These are phyloP conservation scores for Nasonovia ribisnigri DNA, from an alignment of 2,888 invertebrate species.

Conservation along the genomic window DNA sequence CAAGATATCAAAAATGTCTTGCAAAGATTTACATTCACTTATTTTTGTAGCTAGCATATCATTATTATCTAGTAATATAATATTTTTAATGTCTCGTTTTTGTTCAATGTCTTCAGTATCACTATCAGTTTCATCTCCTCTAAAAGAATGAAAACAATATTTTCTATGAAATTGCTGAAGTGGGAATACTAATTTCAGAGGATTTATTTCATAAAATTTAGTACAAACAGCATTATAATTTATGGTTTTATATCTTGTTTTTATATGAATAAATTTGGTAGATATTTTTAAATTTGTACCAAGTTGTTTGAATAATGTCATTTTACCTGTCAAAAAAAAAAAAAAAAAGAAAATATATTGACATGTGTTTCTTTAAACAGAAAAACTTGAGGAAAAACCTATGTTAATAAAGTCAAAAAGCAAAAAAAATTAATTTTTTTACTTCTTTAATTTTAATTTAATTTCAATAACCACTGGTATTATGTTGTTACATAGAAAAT, in stretches of 20 bases:
- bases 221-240: neutral
- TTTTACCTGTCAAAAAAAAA: conserved; percentile 43
- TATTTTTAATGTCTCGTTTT: conserved; percentile 47
- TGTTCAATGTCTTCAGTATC: conserved; percentile 50
- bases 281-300: conserved; percentile 10
- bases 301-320: conserved; percentile 48
- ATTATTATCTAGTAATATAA: conserved; percentile 43
- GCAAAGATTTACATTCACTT: conserved; percentile 48
- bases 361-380: no score
- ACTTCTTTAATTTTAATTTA: no score
- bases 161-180: conserved; percentile 34
- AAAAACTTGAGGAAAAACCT: no score
- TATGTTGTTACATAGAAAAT: no score
- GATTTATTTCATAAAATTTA: conserved; percentile 5
- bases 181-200: conserved; percentile 14
- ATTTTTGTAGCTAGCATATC: conserved; percentile 38
- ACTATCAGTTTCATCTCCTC: conserved; percentile 48
- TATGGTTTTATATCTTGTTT: conserved; percentile 22
- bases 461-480: no score
- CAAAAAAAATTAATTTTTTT: no score
- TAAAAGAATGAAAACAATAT: conserved; percentile 44
- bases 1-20: conserved; percentile 49
- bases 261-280: neutral
- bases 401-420: no score
- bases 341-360: neutral